phyloP scores from a whole-genome alignment of 1,140 invertebrate species.

The Heterodera schachtii region DNA sequence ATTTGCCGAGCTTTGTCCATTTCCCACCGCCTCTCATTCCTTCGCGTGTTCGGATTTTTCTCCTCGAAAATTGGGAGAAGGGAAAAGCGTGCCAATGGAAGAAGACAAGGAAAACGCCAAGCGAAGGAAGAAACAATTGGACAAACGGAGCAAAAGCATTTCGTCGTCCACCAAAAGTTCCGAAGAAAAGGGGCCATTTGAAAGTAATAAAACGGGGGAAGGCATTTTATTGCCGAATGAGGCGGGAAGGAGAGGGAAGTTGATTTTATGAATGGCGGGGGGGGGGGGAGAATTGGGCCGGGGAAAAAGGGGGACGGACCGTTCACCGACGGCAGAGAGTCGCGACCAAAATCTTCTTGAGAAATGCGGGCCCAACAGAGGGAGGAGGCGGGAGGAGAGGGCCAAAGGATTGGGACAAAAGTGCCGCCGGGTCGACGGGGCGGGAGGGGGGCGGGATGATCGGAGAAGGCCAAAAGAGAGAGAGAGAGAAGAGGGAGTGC shows the following conservation, averaged over 20 bases:
- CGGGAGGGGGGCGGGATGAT: background rate
- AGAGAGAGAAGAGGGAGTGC: no score
- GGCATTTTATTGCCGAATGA: constrained; percentile 1
- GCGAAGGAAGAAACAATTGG: background rate
- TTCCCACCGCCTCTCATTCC: background rate
- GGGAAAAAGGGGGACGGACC: no score
- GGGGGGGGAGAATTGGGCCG: no score
- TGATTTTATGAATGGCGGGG: background rate
- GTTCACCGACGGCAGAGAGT: no score
- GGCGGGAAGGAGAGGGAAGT: background rate
- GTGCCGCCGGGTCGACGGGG: background rate
- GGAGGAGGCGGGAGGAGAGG: background rate
- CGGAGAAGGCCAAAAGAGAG: background rate
- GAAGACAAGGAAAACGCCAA: background rate
- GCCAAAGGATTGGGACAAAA: background rate
- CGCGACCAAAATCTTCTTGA: no score
- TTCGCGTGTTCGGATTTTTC: background rate
- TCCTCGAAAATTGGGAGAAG: background rate
- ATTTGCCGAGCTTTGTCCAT: background rate
- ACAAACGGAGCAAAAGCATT: background rate
- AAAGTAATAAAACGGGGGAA: background rate
- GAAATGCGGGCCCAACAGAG: background rate
- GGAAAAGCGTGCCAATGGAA: background rate
- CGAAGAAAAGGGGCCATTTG: background rate
- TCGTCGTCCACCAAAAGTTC: background rate